A percentile compares a stretch with the other conserved stretches of the same genome.
These are phyloP conservation scores for Manduca sexta DNA, from an alignment of 1,140 invertebrate species.

Conservation along the genomic window DNA sequence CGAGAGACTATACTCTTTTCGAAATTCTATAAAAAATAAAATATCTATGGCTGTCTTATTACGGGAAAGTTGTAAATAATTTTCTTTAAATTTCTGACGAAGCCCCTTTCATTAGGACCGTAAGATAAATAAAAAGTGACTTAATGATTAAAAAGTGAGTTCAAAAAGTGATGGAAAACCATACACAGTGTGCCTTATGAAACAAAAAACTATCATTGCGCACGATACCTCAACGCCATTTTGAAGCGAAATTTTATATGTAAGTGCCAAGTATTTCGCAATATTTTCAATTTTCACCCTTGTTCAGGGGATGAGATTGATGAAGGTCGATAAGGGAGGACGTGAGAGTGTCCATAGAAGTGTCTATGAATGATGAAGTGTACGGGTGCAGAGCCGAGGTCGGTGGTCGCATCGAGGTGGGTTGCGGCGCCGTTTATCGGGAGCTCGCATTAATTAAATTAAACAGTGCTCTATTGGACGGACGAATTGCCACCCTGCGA, in stretches of 20 bases:
- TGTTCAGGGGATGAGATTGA: constrained; percentile 25
- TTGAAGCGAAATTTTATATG: constrained; percentile 74
- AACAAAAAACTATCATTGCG: constrained; percentile 73
- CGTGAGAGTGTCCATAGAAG: constrained; percentile 28
- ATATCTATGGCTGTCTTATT: constrained; percentile 41
- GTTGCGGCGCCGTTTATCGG: constrained; percentile 48
- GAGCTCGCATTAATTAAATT: constrained; percentile 66
- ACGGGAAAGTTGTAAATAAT: constrained; percentile 69
- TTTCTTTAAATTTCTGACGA: constrained; percentile 43
- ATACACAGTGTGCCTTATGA: constrained; percentile 59
- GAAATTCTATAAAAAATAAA: constrained; percentile 10
- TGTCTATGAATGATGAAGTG: constrained; percentile 21
- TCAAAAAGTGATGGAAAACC: constrained; percentile 53
- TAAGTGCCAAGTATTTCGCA: constrained; percentile 74
- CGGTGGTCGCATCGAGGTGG: constrained; percentile 53
- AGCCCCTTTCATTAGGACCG: constrained; percentile 25
- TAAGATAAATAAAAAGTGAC: constrained; percentile 47
- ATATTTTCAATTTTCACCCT: constrained; percentile 55
- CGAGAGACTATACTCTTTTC: not conserved
- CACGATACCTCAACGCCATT: constrained; percentile 73
- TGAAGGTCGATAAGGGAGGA: constrained; percentile 33
- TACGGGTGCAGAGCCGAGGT: constrained; percentile 25
- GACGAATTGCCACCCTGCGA: constrained; percentile 11
- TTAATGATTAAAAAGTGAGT: constrained; percentile 43
- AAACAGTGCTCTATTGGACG: constrained; percentile 25